Base-by-base conservation (phyloP, 2,888 invertebrate species). In the Pherbina coryleti region DNA sequence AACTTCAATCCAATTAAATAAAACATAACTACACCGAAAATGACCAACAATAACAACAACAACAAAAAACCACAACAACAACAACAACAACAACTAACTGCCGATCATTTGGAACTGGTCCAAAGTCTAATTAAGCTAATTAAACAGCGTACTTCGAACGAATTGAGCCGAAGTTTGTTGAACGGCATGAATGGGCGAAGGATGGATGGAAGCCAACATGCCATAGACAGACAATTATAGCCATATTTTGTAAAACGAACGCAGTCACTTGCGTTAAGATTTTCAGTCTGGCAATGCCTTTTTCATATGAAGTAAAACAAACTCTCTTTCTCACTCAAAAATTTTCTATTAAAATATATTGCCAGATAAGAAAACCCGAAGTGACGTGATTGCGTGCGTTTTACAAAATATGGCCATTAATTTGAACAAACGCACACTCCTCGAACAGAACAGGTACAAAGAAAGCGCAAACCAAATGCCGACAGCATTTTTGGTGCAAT, bases 61-160 rank as follows among this genome's bases (percentile, higher is more conserved):
- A 66, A 17, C 3, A 66, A 55, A 17, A 31, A 14, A 66, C 37
- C 28, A 37, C 19, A 44, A 67, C 9, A 67, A 37, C 22, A 44
- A 22, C 44, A 19, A 44, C 19, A 49, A 22, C 25, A 69, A 51
- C 51, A 69, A 69, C 51, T 51, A 28, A 14, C 5, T 9, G 3
- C 19, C 55, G 1, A 22, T 11, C 25, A 79, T 60, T 67, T 64
- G 79, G 49, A 77, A 75, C 71, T 69, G 70, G 67, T 57, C 79
- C 28, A 78, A 76, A 78, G 73, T 76, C 75, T 79, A 79, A 78
- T 79, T 79, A 78, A 73, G 76, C 78, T 79, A 79, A 79, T 79
- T 79, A 79, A 79, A 75, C 76, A 51, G 78, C 60, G 75, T 72
- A 69, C 67, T 22, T 22, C 19, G 34, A 44, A n/a, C 17, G 25